phyloP scores from a whole-genome alignment of 2,888 invertebrate species.

The Trissolcus japonicus region DNA sequence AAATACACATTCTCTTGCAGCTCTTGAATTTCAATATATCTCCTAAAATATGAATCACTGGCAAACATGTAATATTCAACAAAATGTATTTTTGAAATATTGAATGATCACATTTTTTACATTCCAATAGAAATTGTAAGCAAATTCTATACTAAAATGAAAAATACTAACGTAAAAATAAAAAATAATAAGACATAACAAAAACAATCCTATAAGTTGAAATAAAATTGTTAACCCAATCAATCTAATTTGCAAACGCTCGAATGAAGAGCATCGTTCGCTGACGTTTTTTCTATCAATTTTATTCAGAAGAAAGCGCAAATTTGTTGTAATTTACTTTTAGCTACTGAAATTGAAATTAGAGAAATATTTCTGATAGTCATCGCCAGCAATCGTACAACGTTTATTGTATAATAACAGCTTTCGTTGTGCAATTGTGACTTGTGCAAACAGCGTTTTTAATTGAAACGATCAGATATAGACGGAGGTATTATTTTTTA shows the following conservation, averaged over 20 bases:
- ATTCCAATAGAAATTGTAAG: no score
- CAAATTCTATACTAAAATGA: no score
- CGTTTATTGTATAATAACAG: constrained; percentile 6
- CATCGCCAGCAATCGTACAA: neutral
- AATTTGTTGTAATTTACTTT: neutral
- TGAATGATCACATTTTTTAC: no score
- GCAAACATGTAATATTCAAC: neutral
- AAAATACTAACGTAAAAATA: neutral
- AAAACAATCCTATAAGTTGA: neutral
- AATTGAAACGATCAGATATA: constrained; percentile 20
- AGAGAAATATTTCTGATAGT: constrained; percentile 10
- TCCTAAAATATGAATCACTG: no score
- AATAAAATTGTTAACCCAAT: no score
- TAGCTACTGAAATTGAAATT: constrained; percentile 9
- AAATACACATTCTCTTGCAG: no score
- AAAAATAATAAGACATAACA: neutral
- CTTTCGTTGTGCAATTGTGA: neutral
- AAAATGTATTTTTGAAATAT: neutral
- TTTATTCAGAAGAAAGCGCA: neutral
- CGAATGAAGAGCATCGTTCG: neutral
- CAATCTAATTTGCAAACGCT: no score
- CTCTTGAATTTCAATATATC: no score
- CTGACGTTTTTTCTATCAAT: neutral
- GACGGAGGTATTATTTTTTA: constrained; percentile 9
- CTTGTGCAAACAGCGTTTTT: constrained; percentile 7